A percentile compares a stretch with the other conserved stretches of the same genome.
Evolutionary conservation across 2,797 vertebrate genomes (phyloP).

Genomic region (Alexandromys oeconomus): DNA sequence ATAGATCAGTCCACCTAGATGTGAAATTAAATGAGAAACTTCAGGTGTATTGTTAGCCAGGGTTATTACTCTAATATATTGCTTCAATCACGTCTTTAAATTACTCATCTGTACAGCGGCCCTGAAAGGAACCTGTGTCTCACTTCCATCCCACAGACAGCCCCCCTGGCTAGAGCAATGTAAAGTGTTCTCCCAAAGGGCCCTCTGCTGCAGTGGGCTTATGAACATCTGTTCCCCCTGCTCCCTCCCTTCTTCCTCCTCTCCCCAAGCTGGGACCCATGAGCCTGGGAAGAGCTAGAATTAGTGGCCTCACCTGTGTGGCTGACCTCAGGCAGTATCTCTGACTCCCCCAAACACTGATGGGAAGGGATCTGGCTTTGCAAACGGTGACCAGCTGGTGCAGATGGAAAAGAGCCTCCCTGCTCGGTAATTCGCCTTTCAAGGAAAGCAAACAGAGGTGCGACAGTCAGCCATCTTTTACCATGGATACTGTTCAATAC

Average conservation of each 20-base stretch:
- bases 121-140: neutral
- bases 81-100: constrained; percentile 12
- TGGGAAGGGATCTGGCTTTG: neutral
- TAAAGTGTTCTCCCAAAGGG: neutral
- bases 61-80: neutral
- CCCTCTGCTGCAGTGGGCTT: neutral
- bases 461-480: neutral
- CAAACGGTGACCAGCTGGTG: neutral
- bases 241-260: accelerated
- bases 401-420: neutral
- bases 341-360: neutral
- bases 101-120: neutral
- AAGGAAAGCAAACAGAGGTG: neutral
- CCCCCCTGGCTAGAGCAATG: neutral
- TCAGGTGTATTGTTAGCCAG: neutral
- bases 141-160: neutral
- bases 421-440: neutral
- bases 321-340: neutral
- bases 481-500: neutral
- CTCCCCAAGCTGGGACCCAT: neutral
- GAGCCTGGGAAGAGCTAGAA: neutral
- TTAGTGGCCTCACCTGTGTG: neutral
- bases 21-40: constrained; percentile 47
- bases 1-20: constrained; percentile 14
- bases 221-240: neutral